phyloP scores from a whole-genome alignment of 1,140 invertebrate genomes.

The Diabrotica virgifera region DNA sequence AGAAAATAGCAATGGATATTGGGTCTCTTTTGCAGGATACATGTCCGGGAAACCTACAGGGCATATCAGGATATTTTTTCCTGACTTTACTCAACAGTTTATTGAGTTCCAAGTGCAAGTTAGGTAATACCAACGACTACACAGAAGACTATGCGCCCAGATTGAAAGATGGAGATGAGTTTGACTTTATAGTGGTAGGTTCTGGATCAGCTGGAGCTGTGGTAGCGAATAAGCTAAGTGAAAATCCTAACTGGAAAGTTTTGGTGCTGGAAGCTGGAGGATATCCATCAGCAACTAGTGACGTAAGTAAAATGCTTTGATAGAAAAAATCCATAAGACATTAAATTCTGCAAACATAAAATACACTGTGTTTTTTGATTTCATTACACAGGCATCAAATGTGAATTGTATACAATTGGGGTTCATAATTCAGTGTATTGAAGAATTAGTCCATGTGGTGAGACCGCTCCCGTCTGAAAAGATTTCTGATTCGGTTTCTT shows the following conservation, averaged over 20 bases:
- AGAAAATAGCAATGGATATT: too few species aligned
- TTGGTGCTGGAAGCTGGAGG: slow-evolving; percentile 36
- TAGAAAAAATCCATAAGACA: too few species aligned
- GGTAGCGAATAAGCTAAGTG: slow-evolving; percentile 23
- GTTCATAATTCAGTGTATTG: too few species aligned
- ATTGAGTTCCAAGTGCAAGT: slow-evolving; percentile 22
- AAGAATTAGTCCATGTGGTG: too few species aligned
- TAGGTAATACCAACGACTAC: slow-evolving; percentile 23
- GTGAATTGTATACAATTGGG: too few species aligned
- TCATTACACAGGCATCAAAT: too few species aligned
- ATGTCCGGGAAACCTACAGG: slow-evolving; percentile 25
- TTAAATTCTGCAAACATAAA: too few species aligned
- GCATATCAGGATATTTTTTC: slow-evolving; percentile 16
- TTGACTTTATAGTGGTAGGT: slow-evolving; percentile 11
- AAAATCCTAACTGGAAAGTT: slow-evolving; percentile 27
- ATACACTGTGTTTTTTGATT: too few species aligned
- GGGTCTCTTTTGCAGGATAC: not conserved
- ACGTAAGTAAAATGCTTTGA: slow-evolving; percentile 21
- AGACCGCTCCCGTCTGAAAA: too few species aligned
- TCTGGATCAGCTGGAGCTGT: slow-evolving; percentile 33
- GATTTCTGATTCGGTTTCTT: too few species aligned
- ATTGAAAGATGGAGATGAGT: slow-evolving; percentile 3
- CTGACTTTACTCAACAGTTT: slow-evolving; percentile 25
- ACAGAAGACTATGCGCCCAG: slow-evolving; percentile 20
- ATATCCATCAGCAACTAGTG: slow-evolving; percentile 28